A percentile compares a stretch with the other conserved stretches of the same genome.
Evolutionary conservation across 2,888 invertebrate genomes (phyloP).

Genomic region (Ennomos erosarius): DNA sequence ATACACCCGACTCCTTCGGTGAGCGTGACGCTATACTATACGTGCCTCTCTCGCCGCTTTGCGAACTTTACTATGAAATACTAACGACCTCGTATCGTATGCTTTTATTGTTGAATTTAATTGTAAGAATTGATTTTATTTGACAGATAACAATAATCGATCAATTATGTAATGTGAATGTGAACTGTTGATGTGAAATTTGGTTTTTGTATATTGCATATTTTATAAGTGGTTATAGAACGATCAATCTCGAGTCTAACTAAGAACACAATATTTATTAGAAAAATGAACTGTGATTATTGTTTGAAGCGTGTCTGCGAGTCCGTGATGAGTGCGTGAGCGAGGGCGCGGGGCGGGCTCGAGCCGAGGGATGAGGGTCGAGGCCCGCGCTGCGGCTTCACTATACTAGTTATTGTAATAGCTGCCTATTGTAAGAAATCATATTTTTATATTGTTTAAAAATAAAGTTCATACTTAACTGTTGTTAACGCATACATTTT

Average conservation of each 20-base stretch:
- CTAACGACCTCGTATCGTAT: conserved; percentile 45
- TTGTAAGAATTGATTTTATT: conserved; percentile 61
- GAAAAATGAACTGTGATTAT: conserved; percentile 77
- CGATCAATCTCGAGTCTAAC: conserved; percentile 66
- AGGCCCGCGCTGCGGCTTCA: conserved; percentile 20
- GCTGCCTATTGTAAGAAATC: conserved; percentile 73
- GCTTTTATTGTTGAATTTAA: conserved; percentile 74
- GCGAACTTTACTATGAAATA: conserved; percentile 27
- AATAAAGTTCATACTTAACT: conserved; percentile 76
- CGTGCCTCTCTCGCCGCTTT: conserved; percentile 15
- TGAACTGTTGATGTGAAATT: conserved; percentile 66
- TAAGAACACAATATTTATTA: conserved; percentile 72
- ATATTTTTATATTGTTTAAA: conserved; percentile 82
- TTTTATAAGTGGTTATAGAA: conserved; percentile 77
- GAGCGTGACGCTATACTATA: conserved; percentile 16
- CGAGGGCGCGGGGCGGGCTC: conserved; percentile 29
- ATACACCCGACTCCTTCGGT: conserved; percentile 28
- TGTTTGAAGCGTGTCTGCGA: conserved; percentile 52
- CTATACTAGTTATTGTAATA: conserved; percentile 58
- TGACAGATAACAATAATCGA: conserved; percentile 65
- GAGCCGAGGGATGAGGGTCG: too few relatives aligned
- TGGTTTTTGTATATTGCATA: conserved; percentile 76
- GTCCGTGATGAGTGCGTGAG: conserved; percentile 35
- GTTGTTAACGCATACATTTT: conserved; percentile 73
- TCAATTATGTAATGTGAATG: conserved; percentile 55